phyloP scores from a whole-genome alignment of 2,797 vertebrate genomes.

The Scyliorhinus canicula region DNA sequence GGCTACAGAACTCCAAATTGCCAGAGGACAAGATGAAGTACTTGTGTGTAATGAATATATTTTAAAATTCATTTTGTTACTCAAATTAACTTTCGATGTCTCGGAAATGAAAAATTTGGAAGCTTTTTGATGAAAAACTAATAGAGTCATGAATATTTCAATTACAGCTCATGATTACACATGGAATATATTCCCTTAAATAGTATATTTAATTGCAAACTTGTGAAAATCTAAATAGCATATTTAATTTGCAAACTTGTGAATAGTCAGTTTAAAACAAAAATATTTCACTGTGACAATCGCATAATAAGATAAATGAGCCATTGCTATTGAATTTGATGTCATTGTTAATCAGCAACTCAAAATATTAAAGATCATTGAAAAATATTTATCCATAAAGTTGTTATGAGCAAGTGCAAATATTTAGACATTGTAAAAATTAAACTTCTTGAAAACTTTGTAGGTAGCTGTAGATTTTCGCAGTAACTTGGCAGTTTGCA shows the following conservation, averaged over 20 bases:
- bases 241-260: not conserved
- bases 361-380: not conserved
- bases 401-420: not conserved
- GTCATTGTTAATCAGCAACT: constrained; percentile 15
- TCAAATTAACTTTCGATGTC: constrained; percentile 23
- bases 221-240: constrained; percentile 26
- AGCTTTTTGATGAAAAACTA: constrained; percentile 17
- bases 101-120: constrained; percentile 18
- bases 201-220: constrained; percentile 8
- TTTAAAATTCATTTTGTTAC: not conserved
- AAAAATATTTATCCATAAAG: not conserved
- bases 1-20: not conserved
- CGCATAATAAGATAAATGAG: not conserved
- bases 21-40: not conserved
- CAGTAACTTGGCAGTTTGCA: not conserved
- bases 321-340: not conserved
- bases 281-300: not conserved
- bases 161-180: not conserved
- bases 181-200: not conserved
- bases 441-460: not conserved
- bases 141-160: constrained; percentile 32
- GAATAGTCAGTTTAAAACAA: constrained; percentile 4
- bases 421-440: not conserved
- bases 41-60: not conserved
- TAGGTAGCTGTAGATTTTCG: not conserved